Percentiles rank a stretch among this genome's conserved stretches.
phyloP scores from a whole-genome alignment of 2,113 vertebrate genomes.

The Uria aalge region DNA sequence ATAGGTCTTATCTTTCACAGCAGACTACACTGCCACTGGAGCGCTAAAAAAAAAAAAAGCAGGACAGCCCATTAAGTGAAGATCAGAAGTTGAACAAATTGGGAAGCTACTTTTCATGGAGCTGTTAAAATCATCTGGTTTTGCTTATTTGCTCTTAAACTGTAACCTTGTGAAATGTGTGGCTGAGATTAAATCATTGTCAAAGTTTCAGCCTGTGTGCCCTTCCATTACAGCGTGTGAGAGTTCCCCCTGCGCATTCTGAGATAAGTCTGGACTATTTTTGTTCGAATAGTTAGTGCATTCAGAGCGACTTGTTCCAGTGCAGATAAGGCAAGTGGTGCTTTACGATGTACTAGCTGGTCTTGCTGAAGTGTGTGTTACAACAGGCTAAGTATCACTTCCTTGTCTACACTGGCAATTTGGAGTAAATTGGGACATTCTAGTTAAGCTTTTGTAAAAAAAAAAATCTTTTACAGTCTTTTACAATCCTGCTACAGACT shows the following conservation, averaged over 20 bases:
- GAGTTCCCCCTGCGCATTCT: slow-evolving; percentile 13
- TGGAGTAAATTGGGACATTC: not conserved
- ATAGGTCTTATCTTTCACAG: slow-evolving; percentile 38
- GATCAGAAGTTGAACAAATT: slow-evolving; percentile 54
- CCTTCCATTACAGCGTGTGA: slow-evolving; percentile 19
- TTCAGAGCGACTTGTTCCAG: slow-evolving; percentile 42
- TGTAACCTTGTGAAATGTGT: slow-evolving; percentile 28
- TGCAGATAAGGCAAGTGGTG: slow-evolving; percentile 52
- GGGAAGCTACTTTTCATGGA: slow-evolving; percentile 25
- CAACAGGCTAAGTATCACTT: slow-evolving; percentile 13
- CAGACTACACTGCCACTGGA: slow-evolving; percentile 21
- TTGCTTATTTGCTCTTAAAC: slow-evolving; percentile 41
- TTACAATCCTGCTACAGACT: not conserved
- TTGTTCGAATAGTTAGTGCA: slow-evolving; percentile 39
- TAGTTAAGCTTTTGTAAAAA: not conserved
- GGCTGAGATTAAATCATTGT: slow-evolving; percentile 32
- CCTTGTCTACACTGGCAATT: not conserved
- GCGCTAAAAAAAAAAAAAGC: not conserved
- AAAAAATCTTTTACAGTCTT: not conserved
- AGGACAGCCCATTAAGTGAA: slow-evolving; percentile 9
- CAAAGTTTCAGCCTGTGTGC: slow-evolving; percentile 35
- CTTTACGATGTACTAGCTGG: slow-evolving; percentile 1
- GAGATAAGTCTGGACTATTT: slow-evolving; percentile 63
- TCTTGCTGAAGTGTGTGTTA: slow-evolving; percentile 28
- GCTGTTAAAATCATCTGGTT: slow-evolving; percentile 24